Conservation (phyloP, 2,888 invertebrate species). For the Athalia cordata region DNA sequence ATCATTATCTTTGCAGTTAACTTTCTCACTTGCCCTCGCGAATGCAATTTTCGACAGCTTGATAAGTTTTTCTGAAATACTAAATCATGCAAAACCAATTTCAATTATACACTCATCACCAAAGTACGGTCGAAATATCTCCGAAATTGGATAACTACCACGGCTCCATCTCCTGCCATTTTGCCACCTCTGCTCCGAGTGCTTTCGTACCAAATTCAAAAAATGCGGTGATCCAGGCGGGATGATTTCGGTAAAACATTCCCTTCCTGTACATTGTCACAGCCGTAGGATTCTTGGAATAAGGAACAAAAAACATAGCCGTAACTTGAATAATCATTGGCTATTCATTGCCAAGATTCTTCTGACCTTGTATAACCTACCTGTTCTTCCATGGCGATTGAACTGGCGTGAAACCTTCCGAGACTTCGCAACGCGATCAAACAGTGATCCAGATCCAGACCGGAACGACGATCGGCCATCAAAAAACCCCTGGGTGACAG, state of each 20-base stretch:
- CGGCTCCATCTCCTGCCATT: slow-evolving; percentile 5
- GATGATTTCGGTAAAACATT: slow-evolving; percentile 1
- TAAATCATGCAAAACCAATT: background rate
- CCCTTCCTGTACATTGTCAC: background rate
- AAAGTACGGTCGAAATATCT: background rate
- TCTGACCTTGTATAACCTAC: slow-evolving; percentile 62
- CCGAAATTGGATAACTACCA: background rate
- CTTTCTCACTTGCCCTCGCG: slow-evolving; percentile 43
- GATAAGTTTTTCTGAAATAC: slow-evolving; percentile 45
- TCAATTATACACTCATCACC: too few relatives aligned
- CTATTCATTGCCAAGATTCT: background rate
- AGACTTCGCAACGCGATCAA: slow-evolving; percentile 74
- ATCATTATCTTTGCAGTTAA: slow-evolving; percentile 50
- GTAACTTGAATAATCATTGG: background rate
- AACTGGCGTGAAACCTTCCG: slow-evolving; percentile 77
- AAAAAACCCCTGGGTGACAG: slow-evolving; percentile 75
- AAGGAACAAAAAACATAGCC: background rate
- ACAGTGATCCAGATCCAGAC: slow-evolving; percentile 71
- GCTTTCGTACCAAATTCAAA: background rate
- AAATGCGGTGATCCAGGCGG: background rate
- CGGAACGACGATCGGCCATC: slow-evolving; percentile 20
- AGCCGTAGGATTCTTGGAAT: background rate
- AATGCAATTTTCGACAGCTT: slow-evolving; percentile 46
- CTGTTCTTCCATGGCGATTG: slow-evolving; percentile 75
- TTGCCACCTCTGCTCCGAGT: background rate